Percentiles rank a stretch among this genome's conserved stretches.
These are phyloP conservation scores for Leucosticte australis DNA, from an alignment of 2,113 vertebrate genomes.

Conservation along the genomic window DNA sequence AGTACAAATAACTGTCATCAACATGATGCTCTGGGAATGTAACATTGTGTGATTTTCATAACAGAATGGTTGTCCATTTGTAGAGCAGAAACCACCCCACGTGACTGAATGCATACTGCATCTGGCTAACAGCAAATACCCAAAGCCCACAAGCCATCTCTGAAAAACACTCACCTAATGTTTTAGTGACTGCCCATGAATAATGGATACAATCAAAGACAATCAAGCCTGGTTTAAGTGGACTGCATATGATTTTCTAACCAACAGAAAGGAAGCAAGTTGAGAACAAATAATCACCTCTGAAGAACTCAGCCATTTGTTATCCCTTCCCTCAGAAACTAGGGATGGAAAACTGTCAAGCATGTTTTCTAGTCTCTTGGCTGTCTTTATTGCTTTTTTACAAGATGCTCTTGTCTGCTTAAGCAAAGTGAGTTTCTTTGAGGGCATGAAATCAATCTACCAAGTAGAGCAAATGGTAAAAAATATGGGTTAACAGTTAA, in stretches of 20 bases:
- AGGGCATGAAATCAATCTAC: background rate
- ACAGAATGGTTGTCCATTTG: background rate
- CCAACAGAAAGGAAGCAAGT: background rate
- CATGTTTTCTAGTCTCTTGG: background rate
- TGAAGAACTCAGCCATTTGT: background rate
- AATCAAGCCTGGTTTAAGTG: background rate
- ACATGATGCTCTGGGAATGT: background rate
- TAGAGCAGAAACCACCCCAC: background rate
- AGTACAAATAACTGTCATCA: background rate
- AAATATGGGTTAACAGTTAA: background rate
- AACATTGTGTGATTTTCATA: background rate
- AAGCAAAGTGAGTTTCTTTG: background rate
- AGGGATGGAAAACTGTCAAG: background rate
- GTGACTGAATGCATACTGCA: background rate
- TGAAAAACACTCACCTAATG: background rate
- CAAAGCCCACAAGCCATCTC: background rate
- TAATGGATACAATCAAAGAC: constrained; percentile 12
- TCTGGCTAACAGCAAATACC: background rate
- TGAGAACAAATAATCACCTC: background rate
- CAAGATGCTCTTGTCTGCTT: background rate
- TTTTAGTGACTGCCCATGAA: background rate
- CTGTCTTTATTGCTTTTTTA: background rate
- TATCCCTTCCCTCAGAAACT: background rate
- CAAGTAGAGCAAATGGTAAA: background rate
- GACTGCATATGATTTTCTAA: background rate